A percentile compares a stretch with the other conserved stretches of the same genome.
Conservation (phyloP, 2,113 vertebrate genomes). For the Ibidorhyncha struthersii region DNA sequence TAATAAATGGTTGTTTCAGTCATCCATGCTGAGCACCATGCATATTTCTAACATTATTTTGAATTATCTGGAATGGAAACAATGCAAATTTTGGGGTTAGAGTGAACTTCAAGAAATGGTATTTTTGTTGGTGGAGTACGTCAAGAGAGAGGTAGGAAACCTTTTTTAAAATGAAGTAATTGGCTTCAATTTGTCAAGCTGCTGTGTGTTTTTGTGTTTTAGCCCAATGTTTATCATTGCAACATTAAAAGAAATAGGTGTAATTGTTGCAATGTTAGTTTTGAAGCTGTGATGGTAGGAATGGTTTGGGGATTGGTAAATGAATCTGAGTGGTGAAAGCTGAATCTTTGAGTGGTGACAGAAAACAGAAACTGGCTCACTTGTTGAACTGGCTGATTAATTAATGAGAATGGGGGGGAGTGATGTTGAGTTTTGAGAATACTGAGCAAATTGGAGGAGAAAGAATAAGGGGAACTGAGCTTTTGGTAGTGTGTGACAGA, state of each 20-base stretch:
- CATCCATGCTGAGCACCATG: not conserved
- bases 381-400: not conserved
- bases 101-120: not conserved
- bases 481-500: not conserved
- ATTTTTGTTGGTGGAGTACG: not conserved
- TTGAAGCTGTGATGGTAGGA: not conserved
- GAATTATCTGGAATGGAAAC: not conserved
- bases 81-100: not conserved
- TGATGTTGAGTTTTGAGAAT: not conserved
- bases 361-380: not conserved
- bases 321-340: not conserved
- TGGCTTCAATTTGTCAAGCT: not conserved
- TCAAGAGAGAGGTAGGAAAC: not conserved
- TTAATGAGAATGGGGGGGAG: not conserved
- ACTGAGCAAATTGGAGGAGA: not conserved
- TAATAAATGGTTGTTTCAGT: not conserved
- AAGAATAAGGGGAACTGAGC: not conserved
- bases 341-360: not conserved
- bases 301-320: not conserved
- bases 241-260: not conserved
- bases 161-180: not conserved
- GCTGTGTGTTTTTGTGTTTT: not conserved
- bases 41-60: not conserved
- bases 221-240: not conserved
- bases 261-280: not conserved